A percentile compares a stretch with the other conserved stretches of the same genome.
Evolutionary conservation across 2,888 invertebrate species (phyloP).

Genomic region (Lottia gigantea): DNA sequence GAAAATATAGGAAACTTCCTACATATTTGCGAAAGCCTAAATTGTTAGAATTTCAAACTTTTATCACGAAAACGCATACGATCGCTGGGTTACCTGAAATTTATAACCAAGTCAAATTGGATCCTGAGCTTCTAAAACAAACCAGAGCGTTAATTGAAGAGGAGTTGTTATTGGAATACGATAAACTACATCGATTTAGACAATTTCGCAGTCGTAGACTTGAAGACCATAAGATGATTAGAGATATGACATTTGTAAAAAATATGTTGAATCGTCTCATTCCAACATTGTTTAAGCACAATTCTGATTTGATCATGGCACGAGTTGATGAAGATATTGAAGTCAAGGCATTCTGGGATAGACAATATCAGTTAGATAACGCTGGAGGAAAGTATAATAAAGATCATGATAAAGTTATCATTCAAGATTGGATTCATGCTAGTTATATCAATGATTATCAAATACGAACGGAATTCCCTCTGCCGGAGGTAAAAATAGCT

Average conservation of each 20-base stretch:
- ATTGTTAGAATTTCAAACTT: conserved; percentile 77
- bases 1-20: conserved; percentile 13
- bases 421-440: conserved; percentile 66
- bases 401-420: not conserved
- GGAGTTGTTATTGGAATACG: conserved; percentile 71
- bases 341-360: conserved; percentile 85
- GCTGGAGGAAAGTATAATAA: conserved; percentile 12
- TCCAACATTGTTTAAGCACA: conserved; percentile 29
- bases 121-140: conserved; percentile 43
- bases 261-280: conserved; percentile 28
- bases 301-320: conserved; percentile 46
- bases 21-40: conserved; percentile 26
- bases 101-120: conserved; percentile 70
- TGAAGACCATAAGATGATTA: conserved; percentile 20
- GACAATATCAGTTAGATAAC: conserved; percentile 28
- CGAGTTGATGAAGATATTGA: conserved; percentile 82
- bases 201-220: conserved; percentile 20
- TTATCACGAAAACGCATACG: conserved; percentile 82
- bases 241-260: conserved; percentile 23
- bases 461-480: conserved; percentile 77
- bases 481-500: conserved; percentile 74
- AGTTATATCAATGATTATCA: conserved; percentile 80
- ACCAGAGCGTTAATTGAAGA: conserved; percentile 74
- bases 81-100: conserved; percentile 74
- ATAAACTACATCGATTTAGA: conserved; percentile 6